Percentiles rank a stretch among this genome's conserved stretches.
These are phyloP conservation scores for Alca torda DNA, from an alignment of 2,797 vertebrate species.

Conservation along the genomic window DNA sequence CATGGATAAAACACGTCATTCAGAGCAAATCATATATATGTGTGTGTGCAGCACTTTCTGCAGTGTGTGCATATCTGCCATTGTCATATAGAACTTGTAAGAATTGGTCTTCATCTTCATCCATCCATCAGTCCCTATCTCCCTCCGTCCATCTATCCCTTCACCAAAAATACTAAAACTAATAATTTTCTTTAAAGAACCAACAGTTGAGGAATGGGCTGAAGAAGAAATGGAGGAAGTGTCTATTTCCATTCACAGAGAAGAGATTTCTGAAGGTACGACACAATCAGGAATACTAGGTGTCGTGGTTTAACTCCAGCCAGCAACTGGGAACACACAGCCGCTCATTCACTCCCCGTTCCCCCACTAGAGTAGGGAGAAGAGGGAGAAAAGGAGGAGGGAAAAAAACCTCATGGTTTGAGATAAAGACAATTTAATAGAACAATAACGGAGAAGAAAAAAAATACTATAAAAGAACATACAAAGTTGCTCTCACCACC, in stretches of 20 bases:
- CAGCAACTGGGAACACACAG: neutral
- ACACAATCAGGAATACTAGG: neutral
- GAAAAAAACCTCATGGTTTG: neutral
- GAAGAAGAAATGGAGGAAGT: conserved; percentile 72
- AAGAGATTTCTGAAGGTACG: conserved; percentile 67
- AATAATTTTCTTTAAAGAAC: conserved; percentile 70
- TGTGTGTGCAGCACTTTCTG: neutral
- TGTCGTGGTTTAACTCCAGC: neutral
- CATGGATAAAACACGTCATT: neutral
- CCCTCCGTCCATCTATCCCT: neutral
- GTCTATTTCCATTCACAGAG: conserved; percentile 44
- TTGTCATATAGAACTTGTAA: neutral
- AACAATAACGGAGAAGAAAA: too few species aligned
- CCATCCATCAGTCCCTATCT: neutral
- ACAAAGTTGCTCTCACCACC: neutral
- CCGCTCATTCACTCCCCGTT: neutral
- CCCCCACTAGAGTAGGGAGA: neutral
- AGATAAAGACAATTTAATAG: neutral
- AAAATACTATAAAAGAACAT: neutral
- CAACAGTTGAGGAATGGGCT: conserved; percentile 72
- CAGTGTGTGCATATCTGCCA: neutral
- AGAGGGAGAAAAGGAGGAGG: neutral
- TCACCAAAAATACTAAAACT: conserved; percentile 16
- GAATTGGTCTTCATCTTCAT: neutral
- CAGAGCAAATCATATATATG: neutral